These are phyloP conservation scores for Oceanites oceanicus DNA, from an alignment of 2,113 vertebrate genomes.

Conservation along the genomic window DNA sequence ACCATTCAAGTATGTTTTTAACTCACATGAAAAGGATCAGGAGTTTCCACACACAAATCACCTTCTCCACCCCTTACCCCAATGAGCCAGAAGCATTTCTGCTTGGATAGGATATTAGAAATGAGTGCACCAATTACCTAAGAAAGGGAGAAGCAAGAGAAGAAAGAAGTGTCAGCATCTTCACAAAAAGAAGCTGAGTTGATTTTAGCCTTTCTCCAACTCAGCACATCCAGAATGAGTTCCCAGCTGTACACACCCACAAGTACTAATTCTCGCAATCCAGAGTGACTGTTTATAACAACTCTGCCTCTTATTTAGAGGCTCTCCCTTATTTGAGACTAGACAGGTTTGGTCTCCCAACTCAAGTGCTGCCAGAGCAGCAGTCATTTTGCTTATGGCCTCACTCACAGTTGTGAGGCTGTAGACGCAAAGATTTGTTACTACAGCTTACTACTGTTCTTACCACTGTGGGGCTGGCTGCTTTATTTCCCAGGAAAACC, in stretches of 20 bases:
- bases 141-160: not conserved
- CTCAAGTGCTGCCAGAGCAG: not conserved
- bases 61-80: slow-evolving; percentile 22
- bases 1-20: not conserved
- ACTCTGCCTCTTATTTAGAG: not conserved
- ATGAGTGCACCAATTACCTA: slow-evolving; percentile 19
- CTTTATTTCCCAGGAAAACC: not conserved
- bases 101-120: slow-evolving; percentile 6
- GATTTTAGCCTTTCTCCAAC: slow-evolving; percentile 12
- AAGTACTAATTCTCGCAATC: not conserved
- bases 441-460: not conserved
- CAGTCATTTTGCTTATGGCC: not conserved
- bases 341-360: not conserved
- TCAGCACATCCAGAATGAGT: not conserved
- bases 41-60: not conserved
- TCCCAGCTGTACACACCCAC: not conserved
- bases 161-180: not conserved
- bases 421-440: not conserved
- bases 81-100: slow-evolving; percentile 28
- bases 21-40: not conserved
- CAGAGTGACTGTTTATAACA: not conserved
- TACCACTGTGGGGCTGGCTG: not conserved
- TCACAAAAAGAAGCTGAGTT: not conserved
- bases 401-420: not conserved
- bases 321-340: not conserved